A percentile compares a stretch with the other conserved stretches of the same genome.
Conservation (phyloP, 64 coral and sea anemone species). For the Pocillopora verrucosa region DNA sequence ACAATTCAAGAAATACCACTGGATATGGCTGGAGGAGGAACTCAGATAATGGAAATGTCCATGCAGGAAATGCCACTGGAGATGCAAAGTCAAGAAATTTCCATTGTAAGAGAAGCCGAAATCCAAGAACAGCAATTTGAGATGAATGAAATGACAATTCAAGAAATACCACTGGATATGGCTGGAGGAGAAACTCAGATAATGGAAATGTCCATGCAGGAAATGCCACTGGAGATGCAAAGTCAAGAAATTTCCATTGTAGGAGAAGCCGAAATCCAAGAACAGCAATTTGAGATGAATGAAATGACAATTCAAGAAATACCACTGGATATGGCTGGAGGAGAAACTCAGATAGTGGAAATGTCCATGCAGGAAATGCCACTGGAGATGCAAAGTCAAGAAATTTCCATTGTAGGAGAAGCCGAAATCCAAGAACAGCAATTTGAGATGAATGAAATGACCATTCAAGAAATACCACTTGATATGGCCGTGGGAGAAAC, state of each 20-base stretch:
- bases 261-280: neutral
- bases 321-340: too few relatives aligned
- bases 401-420: neutral
- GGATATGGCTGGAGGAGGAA: too few relatives aligned
- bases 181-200: too few relatives aligned
- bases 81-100: neutral
- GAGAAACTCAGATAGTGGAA: neutral
- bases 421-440: too few relatives aligned
- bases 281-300: too few relatives aligned
- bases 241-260: neutral
- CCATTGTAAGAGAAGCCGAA: neutral
- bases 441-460: neutral
- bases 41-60: neutral
- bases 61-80: neutral
- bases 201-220: neutral
- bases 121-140: too few relatives aligned
- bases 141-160: neutral
- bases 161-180: neutral
- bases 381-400: neutral
- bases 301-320: neutral
- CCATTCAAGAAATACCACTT: neutral
- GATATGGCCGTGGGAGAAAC: neutral
- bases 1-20: neutral
- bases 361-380: neutral
- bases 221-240: neutral